Conservation (phyloP, 2,888 invertebrate genomes). For the Melanophora roralis region DNA sequence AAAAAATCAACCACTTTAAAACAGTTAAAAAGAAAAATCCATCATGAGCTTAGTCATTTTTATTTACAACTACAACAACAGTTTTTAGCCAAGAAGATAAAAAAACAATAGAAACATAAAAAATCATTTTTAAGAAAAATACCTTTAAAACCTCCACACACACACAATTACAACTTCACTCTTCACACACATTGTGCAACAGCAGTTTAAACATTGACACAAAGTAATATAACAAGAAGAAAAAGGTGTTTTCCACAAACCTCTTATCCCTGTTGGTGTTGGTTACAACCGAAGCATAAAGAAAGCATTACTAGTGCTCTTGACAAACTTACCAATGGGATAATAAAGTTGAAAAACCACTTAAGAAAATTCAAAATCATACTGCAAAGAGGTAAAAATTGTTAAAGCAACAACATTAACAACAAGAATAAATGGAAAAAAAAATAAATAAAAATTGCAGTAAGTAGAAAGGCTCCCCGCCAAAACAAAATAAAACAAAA, state of each 20-base stretch:
- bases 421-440: background rate
- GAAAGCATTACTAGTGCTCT: background rate
- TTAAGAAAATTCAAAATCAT: slow-evolving; percentile 38
- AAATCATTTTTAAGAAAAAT: background rate
- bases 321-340: slow-evolving; percentile 38
- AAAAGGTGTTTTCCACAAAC: slow-evolving; percentile 40
- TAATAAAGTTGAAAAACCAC: slow-evolving; percentile 60
- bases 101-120: background rate
- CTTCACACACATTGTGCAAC: background rate
- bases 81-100: background rate
- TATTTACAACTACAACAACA: slow-evolving; percentile 24
- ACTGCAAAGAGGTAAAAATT: slow-evolving; percentile 13
- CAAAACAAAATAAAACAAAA: background rate
- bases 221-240: slow-evolving; percentile 19
- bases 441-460: slow-evolving; percentile 19
- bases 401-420: background rate
- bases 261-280: background rate
- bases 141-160: slow-evolving; percentile 9
- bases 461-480: slow-evolving; percentile 32
- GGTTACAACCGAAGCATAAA: background rate
- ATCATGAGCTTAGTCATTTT: slow-evolving; percentile 28
- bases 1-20: slow-evolving; percentile 34
- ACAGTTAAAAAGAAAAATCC: slow-evolving; percentile 40
- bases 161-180: background rate
- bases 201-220: background rate